Evolutionary conservation across 2,797 vertebrate genomes (phyloP), one percentile per base, ranked within the genome.

Genomic region (Sciaenops ocellatus): DNA sequence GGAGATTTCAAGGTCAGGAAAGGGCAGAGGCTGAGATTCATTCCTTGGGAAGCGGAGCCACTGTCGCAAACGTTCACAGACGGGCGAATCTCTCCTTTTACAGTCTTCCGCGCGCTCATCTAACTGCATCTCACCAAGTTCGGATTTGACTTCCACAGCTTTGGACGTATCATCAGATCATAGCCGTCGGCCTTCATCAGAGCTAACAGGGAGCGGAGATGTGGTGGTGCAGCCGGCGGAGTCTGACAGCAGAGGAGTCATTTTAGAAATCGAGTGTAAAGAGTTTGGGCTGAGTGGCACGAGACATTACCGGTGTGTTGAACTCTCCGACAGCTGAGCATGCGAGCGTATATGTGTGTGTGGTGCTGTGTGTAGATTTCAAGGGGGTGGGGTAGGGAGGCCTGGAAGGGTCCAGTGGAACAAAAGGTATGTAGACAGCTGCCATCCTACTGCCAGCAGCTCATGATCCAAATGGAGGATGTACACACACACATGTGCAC

Each of bases 381-480:
- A 7, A 57, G 34, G 61, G 54, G 4, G 44, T 9, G 63, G 28
- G 41, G 13, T 17, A 81, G 73, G 77, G 84, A 70, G 66, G 44
- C 10, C 26, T 80, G 71, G 34, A 59, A 80, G 85, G 78, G 85
- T 85, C 83, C 73, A 78, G 52, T 86, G 68, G 84, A 93, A 92
- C 93, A 95, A 95, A 95, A 95, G 93, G 93, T 93, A 93, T 93
- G 90, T 82, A 64, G 86, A 91, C 95, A 96, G 93, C 95, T 96
- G 94, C 89, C 70, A 76, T 78, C 84, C 69, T 67, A 61, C 87
- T 85, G 90, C 90, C 82, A 76, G 79, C 79, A 85, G 88, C 87
- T 88, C 78, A 79, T 80, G 85, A 86, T 92, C 88, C 85, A 82
- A 85, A 82, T 88, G 89, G 87, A 85, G 79, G 81, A 86, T 79